Base-by-base conservation (phyloP, 2,113 vertebrate species). In the Platichthys stellatus region DNA sequence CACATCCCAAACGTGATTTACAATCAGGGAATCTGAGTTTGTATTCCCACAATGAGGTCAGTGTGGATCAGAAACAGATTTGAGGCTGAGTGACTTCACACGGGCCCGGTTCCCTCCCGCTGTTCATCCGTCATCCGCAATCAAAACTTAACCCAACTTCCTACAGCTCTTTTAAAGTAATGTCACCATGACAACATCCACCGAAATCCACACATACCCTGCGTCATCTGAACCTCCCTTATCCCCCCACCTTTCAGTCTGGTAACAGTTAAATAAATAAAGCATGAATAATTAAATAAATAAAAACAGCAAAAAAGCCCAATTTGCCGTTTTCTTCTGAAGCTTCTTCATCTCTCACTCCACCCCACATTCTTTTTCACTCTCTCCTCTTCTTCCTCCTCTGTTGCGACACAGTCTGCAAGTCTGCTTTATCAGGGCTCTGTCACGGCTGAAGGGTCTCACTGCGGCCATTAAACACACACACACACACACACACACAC, bases 11-110 rank as follows among this genome's bases (percentile, higher is more conserved):
- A 81, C 71, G 72, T 80, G 81, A 88, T 92, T 92, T 86, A 89
- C 86, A 92, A 68, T 86, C 89, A 76, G 76, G 87, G 68, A 86
- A 76, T 84, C 49, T 4, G 57, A 80, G 68, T 83, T 68, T 75
- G 73, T 83, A 80, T 90, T 89, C 88, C 86, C 82, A 70, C 84
- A 60, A 82, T 92, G 85, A 91, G 89, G 90, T 92, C 90, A 91
- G 84, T 2, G 40, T 9, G 80, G 83, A 88, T 89, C 83, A 85
- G 84, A 92, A 93, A 81, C 92, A 90, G 31, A 88, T 82, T 86
- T 72, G 38, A 68, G 64, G 58, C 47, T 0, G 64, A 64, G 43
- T 62, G 63, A 73, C 72, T 74, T 70, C 54, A 85, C 78, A 63
- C 45, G 63, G 66, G 63, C 38, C 60, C 60, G 21, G 74, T 70